Conservation (phyloP, 2,113 vertebrate genomes). For the Desmodus rotundus region DNA sequence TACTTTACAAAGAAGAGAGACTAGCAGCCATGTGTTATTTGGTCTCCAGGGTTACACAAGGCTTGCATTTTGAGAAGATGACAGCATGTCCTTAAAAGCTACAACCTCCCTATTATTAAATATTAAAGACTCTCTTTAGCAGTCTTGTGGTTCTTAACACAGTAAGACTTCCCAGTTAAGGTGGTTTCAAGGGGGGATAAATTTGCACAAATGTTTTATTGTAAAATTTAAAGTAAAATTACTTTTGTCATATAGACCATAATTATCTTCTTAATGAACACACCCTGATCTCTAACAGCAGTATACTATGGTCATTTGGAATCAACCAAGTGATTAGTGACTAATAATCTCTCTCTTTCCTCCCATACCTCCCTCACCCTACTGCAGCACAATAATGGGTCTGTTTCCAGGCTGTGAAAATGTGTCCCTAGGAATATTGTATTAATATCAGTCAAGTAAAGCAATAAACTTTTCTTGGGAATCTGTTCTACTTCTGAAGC, state of each 20-base stretch:
- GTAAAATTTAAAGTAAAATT: constrained; percentile 57
- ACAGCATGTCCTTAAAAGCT: constrained; percentile 53
- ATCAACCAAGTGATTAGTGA: constrained; percentile 28
- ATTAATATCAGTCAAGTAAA: constrained; percentile 5
- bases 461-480: not conserved
- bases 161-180: constrained; percentile 38
- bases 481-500: not conserved
- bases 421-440: not conserved
- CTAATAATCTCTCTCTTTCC: constrained; percentile 15
- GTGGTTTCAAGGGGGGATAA: not conserved
- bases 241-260: constrained; percentile 51
- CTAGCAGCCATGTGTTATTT: not conserved
- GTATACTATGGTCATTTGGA: not conserved
- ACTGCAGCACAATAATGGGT: not conserved
- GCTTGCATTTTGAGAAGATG: not conserved
- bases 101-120: constrained; percentile 52
- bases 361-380: not conserved
- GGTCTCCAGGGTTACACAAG: not conserved
- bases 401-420: not conserved
- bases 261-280: constrained; percentile 58
- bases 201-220: not conserved
- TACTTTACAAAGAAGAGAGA: not conserved
- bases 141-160: constrained; percentile 34
- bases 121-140: constrained; percentile 40
- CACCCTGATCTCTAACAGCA: constrained; percentile 28